These are phyloP conservation scores for Phymanthus crucifer DNA, from an alignment of 92 coral and sea anemone genomes.

Conservation along the genomic window DNA sequence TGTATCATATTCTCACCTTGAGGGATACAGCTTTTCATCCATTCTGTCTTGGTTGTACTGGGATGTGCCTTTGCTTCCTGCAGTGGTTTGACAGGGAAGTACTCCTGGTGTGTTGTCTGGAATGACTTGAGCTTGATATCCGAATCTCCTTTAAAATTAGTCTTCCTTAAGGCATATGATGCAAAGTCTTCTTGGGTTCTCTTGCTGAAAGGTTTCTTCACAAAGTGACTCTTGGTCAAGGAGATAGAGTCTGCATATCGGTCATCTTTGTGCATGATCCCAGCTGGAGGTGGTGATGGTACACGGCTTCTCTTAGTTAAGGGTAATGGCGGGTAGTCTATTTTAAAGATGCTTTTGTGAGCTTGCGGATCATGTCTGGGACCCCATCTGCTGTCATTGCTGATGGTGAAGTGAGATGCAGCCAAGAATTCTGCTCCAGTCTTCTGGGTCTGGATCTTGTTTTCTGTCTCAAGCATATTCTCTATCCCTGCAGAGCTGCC, in stretches of 20 bases:
- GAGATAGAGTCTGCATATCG: constrained; percentile 76
- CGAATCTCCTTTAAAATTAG: constrained; percentile 88
- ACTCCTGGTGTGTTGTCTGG: constrained; percentile 89
- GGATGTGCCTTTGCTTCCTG: constrained; percentile 67
- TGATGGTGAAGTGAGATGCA: constrained; percentile 79
- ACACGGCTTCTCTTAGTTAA: constrained; percentile 78
- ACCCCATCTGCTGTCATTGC: constrained; percentile 90
- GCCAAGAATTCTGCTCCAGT: constrained; percentile 81
- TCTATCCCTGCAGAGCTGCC: no score
- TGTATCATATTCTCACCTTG: constrained; percentile 89
- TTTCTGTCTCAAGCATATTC: constrained; percentile 60
- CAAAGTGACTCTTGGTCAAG: constrained; percentile 85
- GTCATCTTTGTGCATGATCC: constrained; percentile 79
- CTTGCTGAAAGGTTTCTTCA: constrained; percentile 59
- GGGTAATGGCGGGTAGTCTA: constrained; percentile 87
- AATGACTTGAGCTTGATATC: constrained; percentile 75
- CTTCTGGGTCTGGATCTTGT: constrained; percentile 71
- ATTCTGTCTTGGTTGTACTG: constrained; percentile 61
- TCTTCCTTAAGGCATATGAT: constrained; percentile 61
- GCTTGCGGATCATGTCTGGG: constrained; percentile 72
- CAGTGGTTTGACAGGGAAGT: constrained; percentile 82
- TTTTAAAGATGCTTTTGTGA: constrained; percentile 84
- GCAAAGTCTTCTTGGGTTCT: constrained; percentile 51
- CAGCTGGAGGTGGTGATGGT: constrained; percentile 92
- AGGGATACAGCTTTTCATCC: constrained; percentile 90